Percentiles rank a stretch among this genome's conserved stretches.
Evolutionary conservation across 2,113 vertebrate genomes (phyloP).

Genomic region (Ellobius talpinus): DNA sequence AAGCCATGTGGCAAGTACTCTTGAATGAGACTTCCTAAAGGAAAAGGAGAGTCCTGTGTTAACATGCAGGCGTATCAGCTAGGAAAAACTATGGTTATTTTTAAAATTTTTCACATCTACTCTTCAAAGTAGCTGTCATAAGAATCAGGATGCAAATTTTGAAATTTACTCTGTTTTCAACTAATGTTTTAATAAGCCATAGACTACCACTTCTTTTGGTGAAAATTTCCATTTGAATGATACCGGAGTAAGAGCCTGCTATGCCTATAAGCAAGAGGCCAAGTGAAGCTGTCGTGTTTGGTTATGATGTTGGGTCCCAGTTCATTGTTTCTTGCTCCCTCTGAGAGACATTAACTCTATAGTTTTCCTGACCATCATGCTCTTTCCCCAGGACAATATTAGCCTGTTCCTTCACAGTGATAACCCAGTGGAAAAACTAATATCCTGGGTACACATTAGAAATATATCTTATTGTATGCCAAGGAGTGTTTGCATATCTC

Average conservation of each 20-base stretch:
- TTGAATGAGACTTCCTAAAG: not conserved
- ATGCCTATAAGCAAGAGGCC: not conserved
- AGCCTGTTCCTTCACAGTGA: slow-evolving; percentile 50
- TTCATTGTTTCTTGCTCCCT: not conserved
- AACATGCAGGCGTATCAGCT: not conserved
- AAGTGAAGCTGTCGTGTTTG: not conserved
- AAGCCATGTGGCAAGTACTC: not conserved
- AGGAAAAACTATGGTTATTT: slow-evolving; percentile 5
- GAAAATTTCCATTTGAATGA: not conserved
- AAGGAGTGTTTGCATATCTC: slow-evolving; percentile 70
- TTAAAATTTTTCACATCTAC: not conserved
- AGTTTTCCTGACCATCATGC: not conserved
- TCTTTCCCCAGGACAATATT: slow-evolving; percentile 57
- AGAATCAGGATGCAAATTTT: not conserved
- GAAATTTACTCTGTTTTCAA: not conserved
- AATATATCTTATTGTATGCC: slow-evolving; percentile 69
- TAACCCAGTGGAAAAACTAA: slow-evolving; percentile 65
- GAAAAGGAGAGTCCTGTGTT: not conserved
- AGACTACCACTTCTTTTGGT: not conserved
- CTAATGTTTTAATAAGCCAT: slow-evolving; percentile 16
- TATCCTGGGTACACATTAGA: slow-evolving; percentile 70
- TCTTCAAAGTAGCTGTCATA: not conserved
- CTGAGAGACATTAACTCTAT: not conserved
- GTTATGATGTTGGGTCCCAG: not conserved
- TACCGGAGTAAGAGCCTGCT: slow-evolving; percentile 13